Base-by-base conservation (phyloP, 2,113 vertebrate genomes). In the Lutjanus erythropterus region DNA sequence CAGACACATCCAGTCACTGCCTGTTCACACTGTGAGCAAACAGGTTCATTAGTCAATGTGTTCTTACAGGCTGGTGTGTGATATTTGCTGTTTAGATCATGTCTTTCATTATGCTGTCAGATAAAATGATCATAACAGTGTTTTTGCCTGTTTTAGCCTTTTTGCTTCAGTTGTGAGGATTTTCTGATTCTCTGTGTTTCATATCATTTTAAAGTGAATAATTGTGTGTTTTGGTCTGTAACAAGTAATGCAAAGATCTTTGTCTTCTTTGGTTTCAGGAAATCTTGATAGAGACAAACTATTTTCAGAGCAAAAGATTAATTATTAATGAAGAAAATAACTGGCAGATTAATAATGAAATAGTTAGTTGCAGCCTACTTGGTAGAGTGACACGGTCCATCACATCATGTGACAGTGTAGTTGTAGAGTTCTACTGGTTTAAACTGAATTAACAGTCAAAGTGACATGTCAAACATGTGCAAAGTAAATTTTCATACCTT, bases 21-120 rank as follows among this genome's bases (percentile, higher is more conserved):
- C 2, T 18, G 41, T 59, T 59, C 55, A 59, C 55, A 71, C 55
- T 72, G 70, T n/a, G 0, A 37, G 55, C 42, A 73, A 27, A 31
- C 3, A 9, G 19, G 10, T 9, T 7, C 21, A 18, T 33, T 9
- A 42, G 23, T 29, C 6, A 15, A 5, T 25, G 39, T n/a, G 1
- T 18, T 31, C 9, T 55, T 6, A n/a, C 14, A n/a, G 15, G 6
- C 56, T 59, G 52, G 23, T 9, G 25, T 3, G 8, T 12, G n/a
- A 41, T 16, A 14, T 25, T 5, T 41, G 35, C 35, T 16, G 7
- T 21, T 19, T 35, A 12, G 31, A 37, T 14, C 12, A 16, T 3
- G 10, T 41, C 6, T 15, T 23, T 53, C n/a, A 39, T 4, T 25
- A 12, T 23, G 21, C 44, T 66, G 6, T 25, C 21, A 11, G n/a